Evolutionary conservation across 1,140 invertebrate genomes (phyloP), one percentile per base, ranked within the genome.

Genomic region (Tenebrio molitor): DNA sequence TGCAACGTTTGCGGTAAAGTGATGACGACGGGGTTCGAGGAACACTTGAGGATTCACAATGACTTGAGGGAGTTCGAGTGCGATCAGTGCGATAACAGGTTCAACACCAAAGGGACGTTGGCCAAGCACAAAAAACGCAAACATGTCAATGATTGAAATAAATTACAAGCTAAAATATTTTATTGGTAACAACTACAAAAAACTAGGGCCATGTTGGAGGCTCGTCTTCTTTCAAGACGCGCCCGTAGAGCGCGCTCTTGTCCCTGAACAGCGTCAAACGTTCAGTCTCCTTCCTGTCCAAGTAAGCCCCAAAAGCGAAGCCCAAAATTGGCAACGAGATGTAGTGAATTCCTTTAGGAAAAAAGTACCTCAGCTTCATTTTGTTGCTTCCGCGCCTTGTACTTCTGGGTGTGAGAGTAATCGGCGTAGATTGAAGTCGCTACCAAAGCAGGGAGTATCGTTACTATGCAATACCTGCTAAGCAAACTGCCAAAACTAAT

Each of bases 231-330:
- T 87, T 87, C 0, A 89, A 82, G 46, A 81, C 83, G 69, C 89
- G 86, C 10, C 91, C 92, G 82, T 89, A 95, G 2, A 95, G 82
- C 17, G 88, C 87, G 78, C 91, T 93, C 81, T 92, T 94, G 78
- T 95, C 93, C 71, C 93, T 86, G 81, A 91, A 95, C 25, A 81
- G 81, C 0, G 86, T 87, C 87, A 93, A 89, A 36, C 91, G 87
- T 34, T 89, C 82, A 6, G 89, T 89, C 84, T 94, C 92, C 69
- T 87, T 84, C 2, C 83, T 80, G 79, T 94, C 91, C 14, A 94
- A 69, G 72, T 81, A 90, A 69, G 83, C 84, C 0, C 93, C 93
- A 74, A 92, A 73, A 0, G 81, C 77, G 77, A 83, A 89, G 0
- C 88, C 88, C 33, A 81, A 58, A 1, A 89, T 3, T 0, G 91